Evolutionary conservation across 92 coral and sea anemone species (phyloP).

Genomic region (Phenganax marumi): DNA sequence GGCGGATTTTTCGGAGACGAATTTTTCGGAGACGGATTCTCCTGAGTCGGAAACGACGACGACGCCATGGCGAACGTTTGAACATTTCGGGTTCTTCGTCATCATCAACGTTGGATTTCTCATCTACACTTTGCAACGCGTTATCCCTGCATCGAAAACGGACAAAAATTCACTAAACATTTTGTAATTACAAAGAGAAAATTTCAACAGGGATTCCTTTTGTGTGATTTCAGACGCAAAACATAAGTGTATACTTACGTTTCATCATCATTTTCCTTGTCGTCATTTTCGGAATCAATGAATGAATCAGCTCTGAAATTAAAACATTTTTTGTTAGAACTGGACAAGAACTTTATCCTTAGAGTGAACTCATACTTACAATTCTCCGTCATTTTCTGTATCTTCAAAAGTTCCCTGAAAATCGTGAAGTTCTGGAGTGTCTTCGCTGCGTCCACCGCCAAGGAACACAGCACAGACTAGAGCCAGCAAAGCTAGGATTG

Average conservation of each 20-base stretch:
- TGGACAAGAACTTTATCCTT: not conserved
- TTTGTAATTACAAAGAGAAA: no score
- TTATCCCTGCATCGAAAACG: conserved; percentile 6
- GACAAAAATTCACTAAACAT: no score
- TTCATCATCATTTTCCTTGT: not conserved
- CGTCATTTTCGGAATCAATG: not conserved
- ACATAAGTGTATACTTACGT: not conserved
- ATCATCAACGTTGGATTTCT: not conserved
- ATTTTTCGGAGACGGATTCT: not conserved
- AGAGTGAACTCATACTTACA: not conserved
- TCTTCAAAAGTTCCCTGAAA: not conserved
- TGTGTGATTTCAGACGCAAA: not conserved
- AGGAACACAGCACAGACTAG: not conserved
- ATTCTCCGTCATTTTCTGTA: not conserved
- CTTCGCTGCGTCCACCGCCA: not conserved
- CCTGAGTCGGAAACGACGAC: not conserved
- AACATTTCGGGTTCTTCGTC: not conserved
- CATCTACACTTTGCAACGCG: conserved; percentile 5
- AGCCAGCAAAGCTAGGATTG: not conserved
- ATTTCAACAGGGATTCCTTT: not conserved
- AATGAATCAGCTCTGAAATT: not conserved
- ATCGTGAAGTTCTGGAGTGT: not conserved
- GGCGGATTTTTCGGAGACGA: not conserved
- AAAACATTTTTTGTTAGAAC: not conserved
- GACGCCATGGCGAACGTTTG: conserved; percentile 8